phyloP scores from a whole-genome alignment of 2,888 invertebrate genomes.

The Sesia apiformis region DNA sequence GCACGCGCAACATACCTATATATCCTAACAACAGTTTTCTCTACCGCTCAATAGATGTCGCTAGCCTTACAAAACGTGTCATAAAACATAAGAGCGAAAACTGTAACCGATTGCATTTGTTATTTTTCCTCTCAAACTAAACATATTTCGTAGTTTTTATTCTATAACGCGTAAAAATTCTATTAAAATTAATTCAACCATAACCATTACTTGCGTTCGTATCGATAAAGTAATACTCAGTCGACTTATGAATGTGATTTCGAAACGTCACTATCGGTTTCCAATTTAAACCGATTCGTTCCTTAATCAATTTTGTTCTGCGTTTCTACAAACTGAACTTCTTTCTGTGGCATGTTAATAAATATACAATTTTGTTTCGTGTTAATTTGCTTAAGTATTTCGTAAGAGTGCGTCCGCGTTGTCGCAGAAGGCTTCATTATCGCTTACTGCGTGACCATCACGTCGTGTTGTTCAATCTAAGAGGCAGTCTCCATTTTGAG shows the following conservation, averaged over 20 bases:
- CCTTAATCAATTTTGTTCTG: constrained; percentile 71
- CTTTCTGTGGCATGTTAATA: constrained; percentile 52
- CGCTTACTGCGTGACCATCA: constrained; percentile 39
- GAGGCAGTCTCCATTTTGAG: constrained; percentile 61
- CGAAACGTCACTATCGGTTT: constrained; percentile 74
- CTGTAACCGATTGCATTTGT: constrained; percentile 19
- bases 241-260: constrained; percentile 73
- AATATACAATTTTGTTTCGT: constrained; percentile 46
- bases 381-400: constrained; percentile 33
- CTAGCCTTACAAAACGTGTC: constrained; percentile 16
- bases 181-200: constrained; percentile 73
- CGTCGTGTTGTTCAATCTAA: constrained; percentile 35
- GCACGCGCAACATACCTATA: constrained; percentile 41
- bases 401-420: constrained; percentile 15
- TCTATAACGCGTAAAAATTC: constrained; percentile 71
- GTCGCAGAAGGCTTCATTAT: constrained; percentile 36
- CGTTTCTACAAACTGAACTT: constrained; percentile 57
- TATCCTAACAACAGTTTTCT: constrained; percentile 18
- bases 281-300: constrained; percentile 75
- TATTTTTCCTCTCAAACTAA: constrained; percentile 59
- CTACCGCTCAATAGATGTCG: constrained; percentile 45
- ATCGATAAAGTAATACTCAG: constrained; percentile 71
- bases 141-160: constrained; percentile 67
- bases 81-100: constrained; percentile 12
- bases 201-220: constrained; percentile 68